Conservation (phyloP, 64 coral and sea anemone species). For the Stichodactyla helianthus region DNA sequence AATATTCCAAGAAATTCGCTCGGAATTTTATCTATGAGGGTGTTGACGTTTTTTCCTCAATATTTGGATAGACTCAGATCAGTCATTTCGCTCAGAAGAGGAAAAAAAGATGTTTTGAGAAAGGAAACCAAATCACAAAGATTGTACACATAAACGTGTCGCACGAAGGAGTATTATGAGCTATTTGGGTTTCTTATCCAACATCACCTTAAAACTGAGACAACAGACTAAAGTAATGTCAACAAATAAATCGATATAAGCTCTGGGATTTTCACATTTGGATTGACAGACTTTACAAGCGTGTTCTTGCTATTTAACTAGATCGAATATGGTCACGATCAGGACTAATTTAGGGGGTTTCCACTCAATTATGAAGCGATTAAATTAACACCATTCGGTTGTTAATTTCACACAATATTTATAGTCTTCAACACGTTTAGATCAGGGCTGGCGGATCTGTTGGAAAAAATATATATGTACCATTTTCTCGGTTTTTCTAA, state of each 20-base stretch:
- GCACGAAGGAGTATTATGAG: neutral
- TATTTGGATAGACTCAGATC: conserved; percentile 19
- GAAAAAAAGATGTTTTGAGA: neutral
- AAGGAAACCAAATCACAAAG: neutral
- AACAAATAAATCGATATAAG: conserved; percentile 4
- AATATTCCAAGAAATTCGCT: conserved; percentile 10
- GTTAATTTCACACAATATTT: conserved; percentile 1
- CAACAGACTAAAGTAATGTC: conserved; percentile 9
- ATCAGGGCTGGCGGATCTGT: neutral
- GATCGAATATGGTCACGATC: neutral
- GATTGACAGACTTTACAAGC: neutral
- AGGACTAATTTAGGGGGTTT: neutral
- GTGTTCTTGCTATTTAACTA: neutral
- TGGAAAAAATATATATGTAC: neutral
- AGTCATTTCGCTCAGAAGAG: conserved; percentile 2
- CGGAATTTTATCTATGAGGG: conserved; percentile 27
- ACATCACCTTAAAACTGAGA: conserved; percentile 12
- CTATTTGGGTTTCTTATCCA: conserved; percentile 3
- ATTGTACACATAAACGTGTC: neutral
- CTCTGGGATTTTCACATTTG: neutral
- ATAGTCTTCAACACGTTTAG: neutral
- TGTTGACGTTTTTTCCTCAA: conserved; percentile 2
- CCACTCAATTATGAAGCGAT: neutral
- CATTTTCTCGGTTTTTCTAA: neutral
- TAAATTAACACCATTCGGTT: neutral